Evolutionary conservation across 1,140 invertebrate genomes (phyloP), one percentile per base, ranked within the genome.

Genomic region (Rhynchophorus ferrugineus): DNA sequence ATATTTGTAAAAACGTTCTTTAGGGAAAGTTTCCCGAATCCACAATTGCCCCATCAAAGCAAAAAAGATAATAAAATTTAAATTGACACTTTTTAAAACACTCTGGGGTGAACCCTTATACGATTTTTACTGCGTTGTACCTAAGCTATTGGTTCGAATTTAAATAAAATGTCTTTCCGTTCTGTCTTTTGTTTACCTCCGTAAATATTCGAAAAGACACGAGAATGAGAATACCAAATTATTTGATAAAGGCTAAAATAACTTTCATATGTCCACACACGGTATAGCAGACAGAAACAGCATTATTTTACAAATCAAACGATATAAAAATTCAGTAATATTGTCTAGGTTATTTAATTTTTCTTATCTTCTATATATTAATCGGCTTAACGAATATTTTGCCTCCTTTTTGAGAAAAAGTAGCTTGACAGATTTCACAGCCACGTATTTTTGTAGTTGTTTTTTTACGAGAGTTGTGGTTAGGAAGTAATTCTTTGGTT

Each of bases 21-120:
- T 41, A 18, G 38, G 38, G 38, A 41, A 41, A 17, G 14, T 18
- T 17, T 41, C 18, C n/a, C 18, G 38, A 41, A 41, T 7, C 14
- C 38, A 18, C 38, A 41, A 19, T 20, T 41, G 38, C 11, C 38
- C 38, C 17, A 41, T 41, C 38, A 41, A 41, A 41, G 38, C 16
- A 41, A 41, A 41, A 41, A 41, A 41, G 38, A 41, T 20, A 41
- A 41, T 41, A 41, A 41, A 41, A 41, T 41, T 41, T 41, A 41
- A 41, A 41, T 41, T 41, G 38, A 41, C 38, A 41, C 38, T 20
- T 41, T 41, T 41, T 41, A 41, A 41, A 41, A 41, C 38, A 41
- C 38, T 11, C 38, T 18, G n/a, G 38, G 38, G 38, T 41, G 18
- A 41, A 41, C 38, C 38, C 38, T 41, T 41, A 19, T 41, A 41